phyloP scores from a whole-genome alignment of 2,113 vertebrate species.

The Theropithecus gelada region DNA sequence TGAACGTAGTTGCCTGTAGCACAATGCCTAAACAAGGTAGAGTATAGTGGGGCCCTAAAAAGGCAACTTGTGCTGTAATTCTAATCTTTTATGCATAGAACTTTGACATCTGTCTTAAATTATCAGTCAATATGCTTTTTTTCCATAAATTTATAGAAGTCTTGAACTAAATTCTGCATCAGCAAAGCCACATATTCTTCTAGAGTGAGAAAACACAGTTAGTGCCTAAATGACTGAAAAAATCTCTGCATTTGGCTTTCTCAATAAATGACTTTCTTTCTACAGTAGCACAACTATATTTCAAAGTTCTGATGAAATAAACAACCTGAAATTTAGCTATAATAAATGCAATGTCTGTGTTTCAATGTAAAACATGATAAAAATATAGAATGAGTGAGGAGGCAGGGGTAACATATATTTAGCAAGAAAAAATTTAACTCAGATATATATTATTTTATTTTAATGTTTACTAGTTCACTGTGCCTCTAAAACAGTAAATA shows the following conservation, averaged over 20 bases:
- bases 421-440: background rate
- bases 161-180: background rate
- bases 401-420: background rate
- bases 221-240: background rate
- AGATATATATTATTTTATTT: background rate
- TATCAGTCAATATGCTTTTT: background rate
- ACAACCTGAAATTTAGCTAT: background rate
- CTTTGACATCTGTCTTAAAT: background rate
- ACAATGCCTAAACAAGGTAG: background rate
- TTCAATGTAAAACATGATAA: background rate
- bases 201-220: background rate
- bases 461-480: background rate
- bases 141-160: background rate
- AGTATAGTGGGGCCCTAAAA: background rate
- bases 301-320: background rate
- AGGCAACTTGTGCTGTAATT: background rate
- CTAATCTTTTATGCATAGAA: background rate
- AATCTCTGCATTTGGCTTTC: background rate
- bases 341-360: background rate
- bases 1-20: background rate
- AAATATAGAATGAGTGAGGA: background rate
- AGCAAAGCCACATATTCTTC: background rate
- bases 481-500: background rate
- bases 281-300: background rate
- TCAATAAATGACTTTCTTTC: background rate